Conservation (phyloP, 37 sponge, comb jelly and placozoan genomes). For the Chondrosia reniformis region DNA sequence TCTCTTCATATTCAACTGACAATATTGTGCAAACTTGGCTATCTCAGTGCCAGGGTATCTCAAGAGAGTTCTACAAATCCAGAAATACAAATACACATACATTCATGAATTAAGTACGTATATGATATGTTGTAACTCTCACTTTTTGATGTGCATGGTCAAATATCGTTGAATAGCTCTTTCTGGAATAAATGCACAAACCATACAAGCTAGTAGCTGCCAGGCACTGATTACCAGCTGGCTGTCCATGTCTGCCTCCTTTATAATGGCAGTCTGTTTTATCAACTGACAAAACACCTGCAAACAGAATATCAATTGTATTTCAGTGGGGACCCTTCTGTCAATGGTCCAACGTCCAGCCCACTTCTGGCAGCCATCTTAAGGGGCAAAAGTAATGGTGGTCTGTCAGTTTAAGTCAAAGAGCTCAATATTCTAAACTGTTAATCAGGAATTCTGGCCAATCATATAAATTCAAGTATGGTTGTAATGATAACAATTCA, state of each 20-base stretch:
- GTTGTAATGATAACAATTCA: too few species aligned
- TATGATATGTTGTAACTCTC: neutral
- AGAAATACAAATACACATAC: neutral
- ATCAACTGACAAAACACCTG: constrained; percentile 95
- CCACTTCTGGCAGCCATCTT: too few species aligned
- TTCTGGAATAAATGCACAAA: constrained; percentile 77
- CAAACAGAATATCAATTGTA: too few species aligned
- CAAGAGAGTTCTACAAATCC: constrained; percentile 41
- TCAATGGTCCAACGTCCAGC: too few species aligned
- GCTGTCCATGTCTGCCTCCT: constrained; percentile 42
- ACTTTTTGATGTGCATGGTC: constrained; percentile 77
- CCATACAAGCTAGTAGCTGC: constrained; percentile 86
- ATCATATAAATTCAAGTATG: too few species aligned
- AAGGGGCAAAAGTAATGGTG: too few species aligned
- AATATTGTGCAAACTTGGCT: constrained; percentile 79
- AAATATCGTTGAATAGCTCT: constrained; percentile 83
- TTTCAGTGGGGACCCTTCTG: too few species aligned
- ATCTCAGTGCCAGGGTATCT: constrained; percentile 75
- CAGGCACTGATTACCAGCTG: constrained; percentile 58
- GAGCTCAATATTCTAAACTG: too few species aligned
- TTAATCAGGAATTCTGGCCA: too few species aligned
- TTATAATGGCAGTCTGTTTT: constrained; percentile 83
- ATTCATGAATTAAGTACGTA: too few species aligned
- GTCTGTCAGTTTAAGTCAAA: too few species aligned
- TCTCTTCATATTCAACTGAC: constrained; percentile 47